Evolutionary conservation across 2,888 invertebrate species (phyloP).

Genomic region (Melanargia galathea): DNA sequence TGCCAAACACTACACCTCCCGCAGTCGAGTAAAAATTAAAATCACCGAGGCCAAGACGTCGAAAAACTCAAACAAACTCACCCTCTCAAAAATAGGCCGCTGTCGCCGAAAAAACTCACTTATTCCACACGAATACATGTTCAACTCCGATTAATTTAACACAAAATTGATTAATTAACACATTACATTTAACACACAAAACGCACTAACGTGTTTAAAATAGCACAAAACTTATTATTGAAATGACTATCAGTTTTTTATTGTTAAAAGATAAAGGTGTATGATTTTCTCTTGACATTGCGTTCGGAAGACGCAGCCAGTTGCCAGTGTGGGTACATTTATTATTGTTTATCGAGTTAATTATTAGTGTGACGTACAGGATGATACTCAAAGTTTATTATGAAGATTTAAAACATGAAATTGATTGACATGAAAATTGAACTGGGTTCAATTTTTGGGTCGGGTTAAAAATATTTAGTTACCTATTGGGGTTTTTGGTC

Average conservation of each 20-base stretch:
- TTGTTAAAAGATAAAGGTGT: constrained; percentile 18
- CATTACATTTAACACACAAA: neutral
- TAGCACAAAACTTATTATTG: neutral
- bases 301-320: constrained; percentile 17
- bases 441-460: too few species aligned
- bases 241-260: neutral
- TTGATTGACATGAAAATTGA: too few species aligned
- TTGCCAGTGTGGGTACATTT: constrained; percentile 12
- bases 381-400: constrained; percentile 22
- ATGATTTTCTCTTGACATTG: constrained; percentile 20
- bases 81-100: constrained; percentile 61
- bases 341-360: constrained; percentile 36
- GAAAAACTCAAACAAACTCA: constrained; percentile 44
- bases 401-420: neutral
- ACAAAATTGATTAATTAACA: neutral
- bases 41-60: neutral
- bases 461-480: too few species aligned
- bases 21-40: neutral
- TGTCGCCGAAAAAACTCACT: constrained; percentile 66
- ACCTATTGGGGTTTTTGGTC: too few species aligned
- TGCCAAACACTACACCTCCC: too few species aligned
- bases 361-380: constrained; percentile 32
- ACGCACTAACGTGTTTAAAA: neutral
- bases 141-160: constrained; percentile 3
- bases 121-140: constrained; percentile 68